Evolutionary conservation across 2,888 invertebrate species (phyloP).

Genomic region (Ectemnius lituratus): DNA sequence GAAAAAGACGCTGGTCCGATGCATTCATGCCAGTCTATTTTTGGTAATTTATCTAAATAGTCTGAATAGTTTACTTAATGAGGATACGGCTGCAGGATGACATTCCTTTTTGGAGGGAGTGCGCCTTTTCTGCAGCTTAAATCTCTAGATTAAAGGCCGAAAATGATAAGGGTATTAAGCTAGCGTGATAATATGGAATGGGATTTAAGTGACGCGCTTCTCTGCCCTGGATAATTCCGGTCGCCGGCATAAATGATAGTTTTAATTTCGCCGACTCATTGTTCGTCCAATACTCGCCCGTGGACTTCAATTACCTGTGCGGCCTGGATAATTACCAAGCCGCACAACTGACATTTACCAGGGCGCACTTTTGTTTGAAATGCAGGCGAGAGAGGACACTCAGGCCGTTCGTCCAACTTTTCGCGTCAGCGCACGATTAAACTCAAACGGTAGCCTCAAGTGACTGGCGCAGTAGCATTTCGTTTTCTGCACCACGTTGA

Average conservation of each 20-base stretch:
- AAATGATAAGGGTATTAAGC: slow-evolving; percentile 9
- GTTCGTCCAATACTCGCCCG: too few relatives aligned
- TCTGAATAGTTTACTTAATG: too few relatives aligned
- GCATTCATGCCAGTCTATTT: too few relatives aligned
- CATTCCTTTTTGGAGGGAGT: background rate
- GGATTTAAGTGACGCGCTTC: background rate
- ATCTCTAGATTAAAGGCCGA: background rate
- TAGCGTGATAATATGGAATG: background rate
- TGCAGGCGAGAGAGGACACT: background rate
- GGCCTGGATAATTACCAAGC: background rate
- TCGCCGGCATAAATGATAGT: too few relatives aligned
- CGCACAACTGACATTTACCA: background rate
- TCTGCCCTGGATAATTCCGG: too few relatives aligned
- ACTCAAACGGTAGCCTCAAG: background rate
- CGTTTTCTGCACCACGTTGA: slow-evolving; percentile 27
- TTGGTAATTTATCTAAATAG: too few relatives aligned
- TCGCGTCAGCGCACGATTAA: slow-evolving; percentile 28
- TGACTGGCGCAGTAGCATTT: slow-evolving; percentile 11
- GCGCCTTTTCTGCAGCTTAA: slow-evolving; percentile 1
- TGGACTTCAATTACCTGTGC: background rate
- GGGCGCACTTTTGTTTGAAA: background rate
- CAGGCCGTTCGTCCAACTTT: slow-evolving; percentile 17
- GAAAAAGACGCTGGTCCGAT: too few relatives aligned
- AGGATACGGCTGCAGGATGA: too few relatives aligned
- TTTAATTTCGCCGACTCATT: too few relatives aligned